Percentiles rank a stretch among this genome's conserved stretches.
phyloP scores from a whole-genome alignment of 2,113 vertebrate species.

The Ciconia boyciana region DNA sequence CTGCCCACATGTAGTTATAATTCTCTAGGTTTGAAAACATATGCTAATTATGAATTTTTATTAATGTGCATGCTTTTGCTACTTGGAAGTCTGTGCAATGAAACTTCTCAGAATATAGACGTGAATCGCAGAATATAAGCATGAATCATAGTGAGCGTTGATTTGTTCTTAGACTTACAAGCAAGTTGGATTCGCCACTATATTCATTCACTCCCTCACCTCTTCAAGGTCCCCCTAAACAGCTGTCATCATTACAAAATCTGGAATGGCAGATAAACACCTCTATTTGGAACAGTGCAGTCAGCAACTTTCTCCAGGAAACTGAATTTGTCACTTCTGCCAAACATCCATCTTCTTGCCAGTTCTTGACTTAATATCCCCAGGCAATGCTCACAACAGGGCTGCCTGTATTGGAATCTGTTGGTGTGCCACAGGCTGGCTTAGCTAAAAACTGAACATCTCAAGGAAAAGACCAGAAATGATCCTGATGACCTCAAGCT shows the following conservation, averaged over 20 bases:
- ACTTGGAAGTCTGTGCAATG: not conserved
- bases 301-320: conserved; percentile 61
- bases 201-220: not conserved
- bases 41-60: not conserved
- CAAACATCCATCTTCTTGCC: conserved; percentile 46
- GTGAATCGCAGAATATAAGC: not conserved
- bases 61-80: not conserved
- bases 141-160: not conserved
- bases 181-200: not conserved
- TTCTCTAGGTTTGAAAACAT: not conserved
- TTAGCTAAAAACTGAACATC: not conserved
- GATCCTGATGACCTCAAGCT: conserved; percentile 24
- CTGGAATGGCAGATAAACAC: conserved; percentile 58
- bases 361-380: conserved; percentile 42
- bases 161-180: not conserved
- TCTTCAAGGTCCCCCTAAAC: conserved; percentile 26
- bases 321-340: conserved; percentile 51
- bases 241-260: conserved; percentile 56
- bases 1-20: not conserved
- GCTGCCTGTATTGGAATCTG: not conserved
- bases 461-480: not conserved
- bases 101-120: not conserved
- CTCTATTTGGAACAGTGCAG: conserved; percentile 35
- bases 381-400: conserved; percentile 20
- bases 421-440: not conserved